Percentiles rank a stretch among this genome's conserved stretches.
phyloP scores from a whole-genome alignment of 2,888 invertebrate genomes.

The Pelosia muscerda region DNA sequence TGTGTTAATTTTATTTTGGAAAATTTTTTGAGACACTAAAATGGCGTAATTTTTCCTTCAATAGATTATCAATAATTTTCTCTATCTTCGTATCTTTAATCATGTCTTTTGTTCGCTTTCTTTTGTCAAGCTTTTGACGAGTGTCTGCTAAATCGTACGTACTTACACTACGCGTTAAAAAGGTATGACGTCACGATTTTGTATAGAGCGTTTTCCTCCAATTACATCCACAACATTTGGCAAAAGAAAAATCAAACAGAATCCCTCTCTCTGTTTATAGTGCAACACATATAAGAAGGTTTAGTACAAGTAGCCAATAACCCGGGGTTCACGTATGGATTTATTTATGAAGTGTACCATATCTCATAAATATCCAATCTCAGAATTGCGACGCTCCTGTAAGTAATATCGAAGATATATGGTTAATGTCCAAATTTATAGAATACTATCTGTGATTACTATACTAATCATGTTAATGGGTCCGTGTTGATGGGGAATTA shows the following conservation, averaged over 20 bases:
- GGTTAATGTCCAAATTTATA: conserved; percentile 23
- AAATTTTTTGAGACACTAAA: no score
- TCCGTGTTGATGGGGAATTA: background rate
- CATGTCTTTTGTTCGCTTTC: no score
- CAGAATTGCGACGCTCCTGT: conserved; percentile 62
- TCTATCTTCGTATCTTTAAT: no score
- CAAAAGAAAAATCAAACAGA: conserved; percentile 5
- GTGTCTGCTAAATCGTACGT: no score
- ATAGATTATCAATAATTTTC: no score
- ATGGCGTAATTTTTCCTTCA: no score
- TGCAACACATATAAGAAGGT: conserved; percentile 24
- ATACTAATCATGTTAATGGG: conserved; percentile 17
- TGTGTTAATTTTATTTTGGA: no score
- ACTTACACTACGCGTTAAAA: no score
- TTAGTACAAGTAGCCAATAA: conserved; percentile 50
- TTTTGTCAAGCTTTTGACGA: no score
- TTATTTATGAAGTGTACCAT: conserved; percentile 76
- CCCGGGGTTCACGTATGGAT: conserved; percentile 61
- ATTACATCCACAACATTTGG: conserved; percentile 1
- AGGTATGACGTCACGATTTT: no score
- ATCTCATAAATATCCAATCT: conserved; percentile 79
- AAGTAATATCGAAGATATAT: conserved; percentile 20
- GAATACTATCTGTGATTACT: conserved; percentile 12
- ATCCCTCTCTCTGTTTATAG: conserved; percentile 30
- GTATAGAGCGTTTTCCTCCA: no score